A percentile compares a stretch with the other conserved stretches of the same genome.
These are phyloP conservation scores for Macrotus californicus DNA, from an alignment of 2,113 vertebrate genomes.

Conservation along the genomic window DNA sequence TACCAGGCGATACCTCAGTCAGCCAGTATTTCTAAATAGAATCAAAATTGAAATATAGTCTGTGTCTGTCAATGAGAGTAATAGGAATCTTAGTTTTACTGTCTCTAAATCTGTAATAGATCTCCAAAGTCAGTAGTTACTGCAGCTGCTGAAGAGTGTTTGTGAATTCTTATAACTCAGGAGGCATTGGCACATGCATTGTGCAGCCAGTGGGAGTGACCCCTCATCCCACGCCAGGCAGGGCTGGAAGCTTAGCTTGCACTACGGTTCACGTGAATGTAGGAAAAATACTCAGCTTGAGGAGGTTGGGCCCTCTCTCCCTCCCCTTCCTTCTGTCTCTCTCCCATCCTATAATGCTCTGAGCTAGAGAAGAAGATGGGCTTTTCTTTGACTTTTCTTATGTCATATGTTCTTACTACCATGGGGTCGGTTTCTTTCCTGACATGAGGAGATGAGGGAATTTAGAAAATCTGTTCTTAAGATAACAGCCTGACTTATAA, in stretches of 20 bases:
- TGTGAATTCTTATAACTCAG: not conserved
- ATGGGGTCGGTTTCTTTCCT: not conserved
- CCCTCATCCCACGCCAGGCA: rapidly evolving
- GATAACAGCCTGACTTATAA: constrained; percentile 25
- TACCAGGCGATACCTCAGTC: not conserved
- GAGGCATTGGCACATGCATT: not conserved
- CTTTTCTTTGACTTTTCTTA: not conserved
- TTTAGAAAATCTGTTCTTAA: constrained; percentile 50
- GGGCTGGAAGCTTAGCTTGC: not conserved
- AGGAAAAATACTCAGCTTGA: not conserved
- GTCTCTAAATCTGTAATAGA: no score
- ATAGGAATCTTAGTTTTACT: not conserved
- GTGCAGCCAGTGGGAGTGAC: no score
- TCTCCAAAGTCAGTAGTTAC: not conserved
- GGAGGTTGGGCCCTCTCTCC: not conserved
- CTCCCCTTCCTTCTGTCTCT: no score
- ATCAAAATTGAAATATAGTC: not conserved
- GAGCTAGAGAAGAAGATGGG: not conserved
- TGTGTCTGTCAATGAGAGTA: not conserved
- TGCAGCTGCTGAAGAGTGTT: not conserved
- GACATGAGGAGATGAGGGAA: constrained; percentile 33
- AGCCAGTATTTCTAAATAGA: not conserved
- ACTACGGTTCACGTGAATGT: not conserved
- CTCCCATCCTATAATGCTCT: not conserved
- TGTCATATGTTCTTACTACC: not conserved